Evolutionary conservation across 64 coral and sea anemone genomes (phyloP).

Genomic region (Acropora tenuis): DNA sequence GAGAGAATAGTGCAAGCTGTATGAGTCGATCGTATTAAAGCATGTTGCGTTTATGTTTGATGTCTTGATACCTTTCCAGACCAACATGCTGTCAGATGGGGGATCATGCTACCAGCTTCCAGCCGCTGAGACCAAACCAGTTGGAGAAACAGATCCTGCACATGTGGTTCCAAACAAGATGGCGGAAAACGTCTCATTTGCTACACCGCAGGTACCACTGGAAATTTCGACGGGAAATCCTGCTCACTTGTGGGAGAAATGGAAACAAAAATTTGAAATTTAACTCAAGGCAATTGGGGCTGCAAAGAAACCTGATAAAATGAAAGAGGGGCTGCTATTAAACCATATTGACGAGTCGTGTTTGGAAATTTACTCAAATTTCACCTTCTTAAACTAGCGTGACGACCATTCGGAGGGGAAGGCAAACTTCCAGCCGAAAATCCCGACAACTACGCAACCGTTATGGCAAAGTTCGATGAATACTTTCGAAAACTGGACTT

Average conservation of each 20-base stretch:
- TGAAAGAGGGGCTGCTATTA: conserved; percentile 46
- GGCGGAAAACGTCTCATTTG: background rate
- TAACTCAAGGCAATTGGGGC: conserved; percentile 51
- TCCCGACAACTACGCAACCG: background rate
- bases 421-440: background rate
- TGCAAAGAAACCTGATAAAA: conserved; percentile 53
- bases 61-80: no score
- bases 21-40: no score
- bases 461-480: background rate
- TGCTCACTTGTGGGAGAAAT: conserved; percentile 51
- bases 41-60: no score
- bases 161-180: background rate
- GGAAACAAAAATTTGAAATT: conserved; percentile 69
- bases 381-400: conserved; percentile 22
- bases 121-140: background rate
- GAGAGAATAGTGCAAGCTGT: no score
- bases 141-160: background rate
- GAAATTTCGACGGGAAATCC: conserved; percentile 46
- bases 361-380: conserved; percentile 54
- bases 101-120: background rate
- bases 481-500: conserved; percentile 55
- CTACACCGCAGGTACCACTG: conserved; percentile 11
- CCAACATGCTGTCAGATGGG: background rate
- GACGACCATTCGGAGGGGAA: background rate
- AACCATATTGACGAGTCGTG: conserved; percentile 42